Conservation (phyloP, 2,113 vertebrate species). For the Mus spicilegus region DNA sequence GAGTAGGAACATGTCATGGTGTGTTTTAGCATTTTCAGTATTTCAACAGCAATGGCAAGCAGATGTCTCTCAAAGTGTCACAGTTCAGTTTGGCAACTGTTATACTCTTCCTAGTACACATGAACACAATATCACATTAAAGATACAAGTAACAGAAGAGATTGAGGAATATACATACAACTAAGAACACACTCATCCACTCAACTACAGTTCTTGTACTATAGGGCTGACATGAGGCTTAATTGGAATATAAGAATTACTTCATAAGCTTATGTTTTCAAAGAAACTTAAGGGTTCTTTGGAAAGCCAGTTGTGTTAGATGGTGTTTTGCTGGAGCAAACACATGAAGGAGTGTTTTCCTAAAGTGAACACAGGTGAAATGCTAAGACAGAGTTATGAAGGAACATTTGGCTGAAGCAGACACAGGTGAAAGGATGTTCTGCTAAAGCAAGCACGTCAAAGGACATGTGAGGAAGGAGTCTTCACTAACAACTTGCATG, state of each 20-base stretch:
- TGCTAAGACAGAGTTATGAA: no score
- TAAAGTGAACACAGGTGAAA: no score
- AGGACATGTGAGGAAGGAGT: no score
- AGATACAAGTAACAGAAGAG: neutral
- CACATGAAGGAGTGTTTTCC: no score
- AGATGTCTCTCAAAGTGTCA: neutral
- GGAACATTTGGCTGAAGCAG: no score
- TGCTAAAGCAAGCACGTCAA: no score
- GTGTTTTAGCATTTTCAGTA: neutral
- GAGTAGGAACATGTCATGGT: neutral
- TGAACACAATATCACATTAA: slow-evolving; percentile 19
- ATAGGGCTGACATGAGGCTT: neutral
- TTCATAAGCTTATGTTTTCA: no score
- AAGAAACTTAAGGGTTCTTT: no score
- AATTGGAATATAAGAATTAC: neutral
- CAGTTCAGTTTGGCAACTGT: neutral
- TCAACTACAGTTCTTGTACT: neutral
- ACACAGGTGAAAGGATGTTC: no score
- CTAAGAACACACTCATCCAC: neutral
- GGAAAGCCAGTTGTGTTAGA: no score
- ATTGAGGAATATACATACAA: neutral
- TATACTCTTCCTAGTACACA: neutral
- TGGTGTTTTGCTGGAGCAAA: no score
- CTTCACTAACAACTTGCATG: no score
- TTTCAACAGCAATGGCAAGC: neutral